phyloP scores from a whole-genome alignment of 1,140 invertebrate genomes.

The Drosophila baimaii region DNA sequence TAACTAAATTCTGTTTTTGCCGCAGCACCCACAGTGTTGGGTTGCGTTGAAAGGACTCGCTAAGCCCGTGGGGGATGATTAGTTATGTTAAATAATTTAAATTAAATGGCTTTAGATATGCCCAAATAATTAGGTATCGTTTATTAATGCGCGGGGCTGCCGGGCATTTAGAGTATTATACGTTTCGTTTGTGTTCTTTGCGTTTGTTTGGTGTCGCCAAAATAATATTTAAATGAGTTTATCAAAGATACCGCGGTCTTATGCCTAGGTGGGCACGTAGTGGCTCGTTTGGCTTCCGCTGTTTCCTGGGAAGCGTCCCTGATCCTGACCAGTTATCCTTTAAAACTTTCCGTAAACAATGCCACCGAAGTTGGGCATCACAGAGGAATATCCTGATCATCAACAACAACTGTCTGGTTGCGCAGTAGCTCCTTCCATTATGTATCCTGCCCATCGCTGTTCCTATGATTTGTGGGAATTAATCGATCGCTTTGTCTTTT shows the following conservation, averaged over 20 bases:
- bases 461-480: neutral
- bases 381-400: too few species aligned
- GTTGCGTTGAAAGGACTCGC: slow-evolving; percentile 14
- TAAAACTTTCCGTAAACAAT: too few species aligned
- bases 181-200: neutral
- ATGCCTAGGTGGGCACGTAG: too few species aligned
- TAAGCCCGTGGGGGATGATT: slow-evolving; percentile 19
- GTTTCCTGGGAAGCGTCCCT: too few species aligned
- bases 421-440: too few species aligned
- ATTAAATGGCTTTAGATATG: slow-evolving; percentile 34
- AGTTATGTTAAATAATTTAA: slow-evolving; percentile 47
- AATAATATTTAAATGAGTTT: neutral
- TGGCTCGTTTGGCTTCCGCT: too few species aligned
- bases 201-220: neutral
- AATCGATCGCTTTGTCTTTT: neutral
- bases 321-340: too few species aligned
- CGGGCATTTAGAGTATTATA: neutral
- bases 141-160: neutral
- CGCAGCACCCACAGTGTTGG: slow-evolving; percentile 5
- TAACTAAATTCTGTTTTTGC: slow-evolving; percentile 20
- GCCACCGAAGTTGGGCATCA: too few species aligned
- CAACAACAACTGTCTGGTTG: too few species aligned
- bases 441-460: too few species aligned
- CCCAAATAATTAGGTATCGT: slow-evolving; percentile 9
- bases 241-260: neutral